A percentile compares a stretch with the other conserved stretches of the same genome.
Evolutionary conservation across 1,140 invertebrate genomes (phyloP).

Genomic region (Muscidifurax raptorellus): DNA sequence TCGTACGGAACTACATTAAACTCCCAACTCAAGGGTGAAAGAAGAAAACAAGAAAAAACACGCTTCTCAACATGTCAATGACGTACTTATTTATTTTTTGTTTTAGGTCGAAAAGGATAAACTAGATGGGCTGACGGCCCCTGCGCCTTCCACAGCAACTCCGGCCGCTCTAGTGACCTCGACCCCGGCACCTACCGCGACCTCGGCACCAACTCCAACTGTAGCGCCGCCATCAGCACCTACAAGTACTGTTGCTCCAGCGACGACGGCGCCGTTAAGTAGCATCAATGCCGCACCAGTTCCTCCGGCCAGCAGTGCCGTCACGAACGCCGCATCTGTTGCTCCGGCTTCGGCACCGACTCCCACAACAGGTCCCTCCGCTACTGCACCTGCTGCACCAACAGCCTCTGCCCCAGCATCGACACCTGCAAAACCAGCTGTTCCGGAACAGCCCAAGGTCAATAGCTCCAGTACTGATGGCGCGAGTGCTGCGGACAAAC

Average conservation of each 20-base stretch:
- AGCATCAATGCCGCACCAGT: not conserved
- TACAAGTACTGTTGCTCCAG: not conserved
- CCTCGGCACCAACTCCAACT: not conserved
- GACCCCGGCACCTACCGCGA: not conserved
- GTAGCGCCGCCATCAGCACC: not conserved
- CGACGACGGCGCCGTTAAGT: not conserved
- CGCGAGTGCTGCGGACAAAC: not conserved
- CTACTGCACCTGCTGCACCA: constrained; percentile 5
- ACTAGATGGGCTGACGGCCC: not conserved
- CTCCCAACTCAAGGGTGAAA: not conserved
- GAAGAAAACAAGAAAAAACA: not conserved
- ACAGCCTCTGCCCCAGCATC: not conserved
- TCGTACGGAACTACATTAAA: not conserved
- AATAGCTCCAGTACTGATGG: constrained; percentile 32
- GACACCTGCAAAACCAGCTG: not conserved
- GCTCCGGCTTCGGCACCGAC: not conserved
- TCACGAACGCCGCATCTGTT: constrained; percentile 10
- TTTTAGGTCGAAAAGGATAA: constrained; percentile 42
- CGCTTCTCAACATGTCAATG: too few species aligned
- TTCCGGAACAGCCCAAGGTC: constrained; percentile 32
- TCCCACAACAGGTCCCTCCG: constrained; percentile 29
- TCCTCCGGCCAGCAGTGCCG: not conserved
- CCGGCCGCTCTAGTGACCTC: not conserved
- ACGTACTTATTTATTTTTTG: not conserved
- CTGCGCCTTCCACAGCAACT: not conserved